Percentiles rank a stretch among this genome's conserved stretches.
These are phyloP conservation scores for Meganola albula DNA, from an alignment of 2,888 invertebrate species.

Conservation along the genomic window DNA sequence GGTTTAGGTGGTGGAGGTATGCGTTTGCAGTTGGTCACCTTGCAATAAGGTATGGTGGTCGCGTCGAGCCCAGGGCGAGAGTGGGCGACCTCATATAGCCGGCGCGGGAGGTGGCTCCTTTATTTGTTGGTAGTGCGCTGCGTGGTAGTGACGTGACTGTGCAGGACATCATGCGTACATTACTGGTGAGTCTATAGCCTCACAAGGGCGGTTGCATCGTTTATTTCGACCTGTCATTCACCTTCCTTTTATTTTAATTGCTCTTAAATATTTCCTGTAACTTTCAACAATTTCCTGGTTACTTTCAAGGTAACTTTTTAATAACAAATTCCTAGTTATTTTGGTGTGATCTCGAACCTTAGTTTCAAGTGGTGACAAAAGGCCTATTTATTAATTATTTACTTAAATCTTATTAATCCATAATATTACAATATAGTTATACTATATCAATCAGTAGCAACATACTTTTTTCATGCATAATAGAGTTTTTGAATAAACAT, in stretches of 20 bases:
- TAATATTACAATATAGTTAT: too few species aligned
- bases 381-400: too few species aligned
- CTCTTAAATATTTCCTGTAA: conserved; percentile 1
- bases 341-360: too few species aligned
- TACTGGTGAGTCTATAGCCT: conserved; percentile 61
- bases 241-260: conserved; percentile 8
- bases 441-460: too few species aligned
- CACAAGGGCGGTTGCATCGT: conserved; percentile 37
- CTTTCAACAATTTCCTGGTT: conserved; percentile 10
- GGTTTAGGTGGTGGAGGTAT: conserved; percentile 31
- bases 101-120: conserved; percentile 68
- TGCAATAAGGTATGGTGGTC: conserved; percentile 72
- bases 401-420: too few species aligned
- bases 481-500: too few species aligned
- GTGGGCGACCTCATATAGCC: conserved; percentile 75
- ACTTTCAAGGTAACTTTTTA: conserved; percentile 27
- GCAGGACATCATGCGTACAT: conserved; percentile 65
- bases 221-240: conserved; percentile 25
- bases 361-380: too few species aligned
- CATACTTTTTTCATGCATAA: too few species aligned
- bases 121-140: conserved; percentile 71
- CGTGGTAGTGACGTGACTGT: conserved; percentile 64
- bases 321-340: too few species aligned
- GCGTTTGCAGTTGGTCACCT: conserved; percentile 65
- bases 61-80: conserved; percentile 69